Percentiles rank a stretch among this genome's conserved stretches.
phyloP scores from a whole-genome alignment of 2,888 invertebrate species.

The Tenthredo livida region DNA sequence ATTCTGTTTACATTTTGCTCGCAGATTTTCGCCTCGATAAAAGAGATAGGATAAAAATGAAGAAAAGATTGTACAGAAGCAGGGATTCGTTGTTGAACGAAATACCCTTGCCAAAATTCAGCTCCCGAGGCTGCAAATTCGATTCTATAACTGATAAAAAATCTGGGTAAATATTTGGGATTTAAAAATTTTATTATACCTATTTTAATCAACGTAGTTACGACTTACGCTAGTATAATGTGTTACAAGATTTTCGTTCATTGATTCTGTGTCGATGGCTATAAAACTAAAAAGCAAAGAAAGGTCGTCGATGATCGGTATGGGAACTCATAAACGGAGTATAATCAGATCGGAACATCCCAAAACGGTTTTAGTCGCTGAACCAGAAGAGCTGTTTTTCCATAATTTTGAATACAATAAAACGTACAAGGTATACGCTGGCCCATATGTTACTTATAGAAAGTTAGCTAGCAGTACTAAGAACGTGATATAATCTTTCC shows the following conservation, averaged over 20 bases:
- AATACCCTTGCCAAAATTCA: not conserved
- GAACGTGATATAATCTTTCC: constrained; percentile 58
- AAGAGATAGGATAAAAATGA: constrained; percentile 36
- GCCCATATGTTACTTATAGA: constrained; percentile 51
- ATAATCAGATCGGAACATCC: constrained; percentile 58
- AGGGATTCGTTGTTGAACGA: constrained; percentile 36
- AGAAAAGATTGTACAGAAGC: constrained; percentile 22
- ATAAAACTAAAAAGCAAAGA: constrained; percentile 53
- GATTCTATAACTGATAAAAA: not conserved
- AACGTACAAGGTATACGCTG: constrained; percentile 71
- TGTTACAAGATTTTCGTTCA: not conserved
- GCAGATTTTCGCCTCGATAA: constrained; percentile 33
- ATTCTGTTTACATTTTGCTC: not conserved
- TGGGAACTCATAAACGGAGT: constrained; percentile 52
- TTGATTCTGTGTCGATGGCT: constrained; percentile 38
- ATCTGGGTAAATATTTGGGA: constrained; percentile 19
- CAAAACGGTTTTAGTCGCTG: constrained; percentile 66
- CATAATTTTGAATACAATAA: constrained; percentile 72
- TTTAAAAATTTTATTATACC: not conserved
- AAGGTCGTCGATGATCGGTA: constrained; percentile 37
- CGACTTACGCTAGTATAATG: not conserved
- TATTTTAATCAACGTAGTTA: too few species aligned
- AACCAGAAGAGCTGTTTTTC: constrained; percentile 72
- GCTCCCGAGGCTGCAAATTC: constrained; percentile 9
- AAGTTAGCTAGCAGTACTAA: not conserved